Base-by-base conservation (phyloP, 2,888 invertebrate genomes). In the Liposcelis brunnea region DNA sequence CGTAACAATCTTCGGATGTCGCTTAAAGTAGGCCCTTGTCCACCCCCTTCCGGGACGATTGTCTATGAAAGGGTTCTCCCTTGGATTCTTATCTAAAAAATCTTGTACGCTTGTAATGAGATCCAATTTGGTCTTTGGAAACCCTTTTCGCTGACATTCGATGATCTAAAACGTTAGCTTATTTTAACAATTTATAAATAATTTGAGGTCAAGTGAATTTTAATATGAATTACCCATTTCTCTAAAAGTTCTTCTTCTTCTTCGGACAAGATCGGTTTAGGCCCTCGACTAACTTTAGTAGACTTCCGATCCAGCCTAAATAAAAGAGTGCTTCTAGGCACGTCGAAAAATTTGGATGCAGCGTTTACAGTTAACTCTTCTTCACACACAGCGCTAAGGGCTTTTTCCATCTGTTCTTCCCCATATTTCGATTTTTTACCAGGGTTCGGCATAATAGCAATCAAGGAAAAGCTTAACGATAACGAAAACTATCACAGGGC, bases 11-110 rank as follows among this genome's bases (percentile, higher is more conserved):
- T 49, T 46, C 3, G 55, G 55, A 50, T 59, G 55, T 34, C 58
- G 49, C 37, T 54, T 49, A 33, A 56, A 47, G 50, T 58, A 58
- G 2, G 55, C 51, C 42, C 52, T 54, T 49, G 54, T 58, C 57
- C 58, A 61, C 11, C 52, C 52, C 32, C 52, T 50, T 16, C 56
- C 56, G 2, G 58, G 55, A 42, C 49, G 46, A 44, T 55, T 56
- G 38, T 55, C 48, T 45, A 52, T 54, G 55, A 61, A 52, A 45
- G 56, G 54, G 51, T 54, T 57, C 2, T 47, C 48, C 36, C 53
- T 46, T 21, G 52, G 49, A 26, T 43, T 48, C 40, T 50, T 46
- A 31, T 51, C 52, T 33, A 53, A 47, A 49, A 54, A 52, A 4
- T 46, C 18, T 42, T 50, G 43, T 10, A 52, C 52, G 31, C 49